A percentile compares a stretch with the other conserved stretches of the same genome.
Evolutionary conservation across 1,140 invertebrate genomes (phyloP).

Genomic region (Eufriesea mexicana): DNA sequence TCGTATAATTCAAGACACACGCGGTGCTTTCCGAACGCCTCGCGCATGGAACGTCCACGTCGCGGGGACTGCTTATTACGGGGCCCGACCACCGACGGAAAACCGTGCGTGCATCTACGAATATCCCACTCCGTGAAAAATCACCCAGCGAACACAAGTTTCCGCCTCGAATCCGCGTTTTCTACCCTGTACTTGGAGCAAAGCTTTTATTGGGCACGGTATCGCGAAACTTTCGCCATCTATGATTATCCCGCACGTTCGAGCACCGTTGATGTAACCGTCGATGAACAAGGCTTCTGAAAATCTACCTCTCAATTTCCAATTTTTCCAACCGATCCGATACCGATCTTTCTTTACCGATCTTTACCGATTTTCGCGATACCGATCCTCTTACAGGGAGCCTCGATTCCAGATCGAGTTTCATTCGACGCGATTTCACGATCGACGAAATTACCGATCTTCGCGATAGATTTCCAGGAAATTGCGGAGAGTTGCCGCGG

Average conservation of each 20-base stretch:
- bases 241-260: neutral
- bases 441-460: too few relatives aligned
- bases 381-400: too few relatives aligned
- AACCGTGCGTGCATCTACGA: too few relatives aligned
- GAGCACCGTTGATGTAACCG: neutral
- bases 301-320: neutral
- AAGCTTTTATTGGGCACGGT: neutral
- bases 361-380: too few relatives aligned
- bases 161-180: neutral
- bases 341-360: too few relatives aligned
- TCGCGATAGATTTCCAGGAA: too few relatives aligned
- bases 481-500: too few relatives aligned
- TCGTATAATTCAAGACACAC: conserved; percentile 40
- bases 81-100: neutral
- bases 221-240: neutral
- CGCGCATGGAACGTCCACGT: neutral
- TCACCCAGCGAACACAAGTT: neutral
- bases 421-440: too few relatives aligned
- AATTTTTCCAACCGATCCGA: too few relatives aligned
- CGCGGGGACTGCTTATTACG: neutral
- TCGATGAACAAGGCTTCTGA: neutral
- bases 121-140: neutral
- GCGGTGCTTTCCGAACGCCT: conserved; percentile 5
- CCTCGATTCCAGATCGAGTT: too few relatives aligned
- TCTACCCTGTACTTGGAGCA: neutral